Evolutionary conservation across 2,113 vertebrate genomes (phyloP), one percentile per base, ranked within the genome.

Genomic region (Boleophthalmus pectinirostris): DNA sequence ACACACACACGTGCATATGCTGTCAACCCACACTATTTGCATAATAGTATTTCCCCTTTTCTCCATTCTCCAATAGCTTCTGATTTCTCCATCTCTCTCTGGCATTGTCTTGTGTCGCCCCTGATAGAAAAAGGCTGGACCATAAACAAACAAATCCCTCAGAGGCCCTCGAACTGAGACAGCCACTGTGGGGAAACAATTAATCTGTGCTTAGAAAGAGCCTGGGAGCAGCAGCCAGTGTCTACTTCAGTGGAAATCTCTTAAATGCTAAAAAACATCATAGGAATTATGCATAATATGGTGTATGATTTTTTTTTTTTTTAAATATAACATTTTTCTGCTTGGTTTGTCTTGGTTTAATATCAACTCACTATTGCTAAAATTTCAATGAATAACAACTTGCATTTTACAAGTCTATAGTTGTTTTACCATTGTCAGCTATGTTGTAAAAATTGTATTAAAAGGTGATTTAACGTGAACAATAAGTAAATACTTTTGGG

Each of bases 1-100:
- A 78, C 73, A 84, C 77, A 72, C 54, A 67, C 94, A 78, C 94
- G 94, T 92, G 93, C 87, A 91, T 90, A 86, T 85, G 94, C 93
- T 93, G 94, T 94, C 94, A 93, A 93, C 94, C 93, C 93, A 93
- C 93, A 88, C 90, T 91, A 98, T 99, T 99, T 99, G 95, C 97
- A 99, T 98, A 98, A 98, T 98, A 95, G 94, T 94, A 95, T 97
- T 98, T 96, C 94, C 93, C 94, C 90, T 81, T 89, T 87, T 73
- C 80, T 78, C 72, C 74, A 74, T 84, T 89, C 78, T 71, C 77
- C 79, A 87, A 85, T 87, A 85, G 87, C 82, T 74, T 57, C 45
- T 67, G 20, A 88, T 90, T 89, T 88, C 82, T 84, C 81, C 71
- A 69, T 72, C 73, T 66, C 82, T 76, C 65, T 74, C 79, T 66